Percentiles rank a stretch among this genome's conserved stretches.
Conservation (phyloP, 2,113 vertebrate genomes). For the Macheiramphus alcinus region DNA sequence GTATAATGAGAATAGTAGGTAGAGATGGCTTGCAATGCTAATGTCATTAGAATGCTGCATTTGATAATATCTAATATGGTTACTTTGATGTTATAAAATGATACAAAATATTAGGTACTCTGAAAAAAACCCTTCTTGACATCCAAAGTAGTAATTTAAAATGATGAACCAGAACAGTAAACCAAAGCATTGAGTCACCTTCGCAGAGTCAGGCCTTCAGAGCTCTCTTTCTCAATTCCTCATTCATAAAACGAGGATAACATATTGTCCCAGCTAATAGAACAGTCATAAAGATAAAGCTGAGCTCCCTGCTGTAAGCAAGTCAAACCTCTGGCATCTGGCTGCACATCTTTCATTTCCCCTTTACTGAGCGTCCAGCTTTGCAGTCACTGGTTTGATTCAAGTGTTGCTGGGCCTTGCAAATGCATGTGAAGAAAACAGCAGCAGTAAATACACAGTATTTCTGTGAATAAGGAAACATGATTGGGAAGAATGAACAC, state of each 20-base stretch:
- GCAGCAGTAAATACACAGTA: not conserved
- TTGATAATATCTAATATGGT: not conserved
- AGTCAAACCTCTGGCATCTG: not conserved
- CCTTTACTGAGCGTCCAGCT: not conserved
- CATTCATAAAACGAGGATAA: not conserved
- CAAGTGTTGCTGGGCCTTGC: not conserved
- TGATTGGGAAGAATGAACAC: not conserved
- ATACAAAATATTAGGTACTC: not conserved
- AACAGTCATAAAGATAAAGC: not conserved
- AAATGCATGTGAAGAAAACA: not conserved
- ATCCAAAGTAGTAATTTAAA: not conserved
- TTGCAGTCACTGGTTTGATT: not conserved
- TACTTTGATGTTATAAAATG: not conserved
- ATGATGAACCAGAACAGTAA: not conserved
- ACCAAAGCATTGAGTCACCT: not conserved
- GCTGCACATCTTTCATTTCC: not conserved
- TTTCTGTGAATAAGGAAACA: not conserved
- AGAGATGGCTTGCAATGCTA: not conserved
- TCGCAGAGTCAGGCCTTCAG: not conserved
- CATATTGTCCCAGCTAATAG: not conserved
- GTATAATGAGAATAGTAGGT: not conserved
- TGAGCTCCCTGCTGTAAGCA: not conserved
- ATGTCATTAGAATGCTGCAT: not conserved
- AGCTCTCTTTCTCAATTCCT: not conserved
- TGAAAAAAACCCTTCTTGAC: not conserved